phyloP scores from a whole-genome alignment of 2,888 invertebrate species.

The Germaria angustata region DNA sequence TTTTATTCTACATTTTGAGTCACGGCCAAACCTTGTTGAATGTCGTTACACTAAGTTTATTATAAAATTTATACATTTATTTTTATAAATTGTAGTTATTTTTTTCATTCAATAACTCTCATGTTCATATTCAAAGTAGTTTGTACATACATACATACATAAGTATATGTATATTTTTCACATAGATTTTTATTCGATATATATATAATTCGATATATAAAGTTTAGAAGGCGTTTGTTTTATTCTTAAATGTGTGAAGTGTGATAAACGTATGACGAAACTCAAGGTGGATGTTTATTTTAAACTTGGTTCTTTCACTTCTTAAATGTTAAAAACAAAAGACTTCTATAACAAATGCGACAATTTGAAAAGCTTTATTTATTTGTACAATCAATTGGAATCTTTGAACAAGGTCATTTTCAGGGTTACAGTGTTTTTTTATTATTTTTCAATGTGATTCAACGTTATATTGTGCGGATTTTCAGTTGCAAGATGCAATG shows the following conservation, averaged over 20 bases:
- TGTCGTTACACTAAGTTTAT: conserved; percentile 57
- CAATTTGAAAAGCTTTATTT: background rate
- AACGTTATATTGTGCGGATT: background rate
- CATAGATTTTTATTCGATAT: background rate
- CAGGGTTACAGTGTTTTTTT: background rate
- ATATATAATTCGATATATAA: too few species aligned
- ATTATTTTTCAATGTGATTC: too few species aligned
- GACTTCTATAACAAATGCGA: conserved; percentile 29
- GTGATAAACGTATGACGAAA: conserved; percentile 21
- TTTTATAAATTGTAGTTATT: conserved; percentile 31
- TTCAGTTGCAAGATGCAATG: background rate
- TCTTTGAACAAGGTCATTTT: background rate
- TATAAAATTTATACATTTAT: conserved; percentile 35
- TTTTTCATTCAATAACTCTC: conserved; percentile 15
- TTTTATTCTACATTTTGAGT: conserved; percentile 22
- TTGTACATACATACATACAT: too few species aligned
- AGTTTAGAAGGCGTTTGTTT: conserved; percentile 46
- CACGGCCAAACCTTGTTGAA: conserved; percentile 63
- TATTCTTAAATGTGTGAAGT: conserved; percentile 2
- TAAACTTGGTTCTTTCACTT: conserved; percentile 20
- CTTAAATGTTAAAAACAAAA: conserved; percentile 10
- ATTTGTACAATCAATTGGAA: background rate
- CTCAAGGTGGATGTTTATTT: conserved; percentile 15
- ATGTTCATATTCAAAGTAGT: background rate
- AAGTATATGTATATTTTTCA: background rate